These are phyloP conservation scores for Ochlodes sylvanus DNA, from an alignment of 2,888 invertebrate genomes.

Conservation along the genomic window DNA sequence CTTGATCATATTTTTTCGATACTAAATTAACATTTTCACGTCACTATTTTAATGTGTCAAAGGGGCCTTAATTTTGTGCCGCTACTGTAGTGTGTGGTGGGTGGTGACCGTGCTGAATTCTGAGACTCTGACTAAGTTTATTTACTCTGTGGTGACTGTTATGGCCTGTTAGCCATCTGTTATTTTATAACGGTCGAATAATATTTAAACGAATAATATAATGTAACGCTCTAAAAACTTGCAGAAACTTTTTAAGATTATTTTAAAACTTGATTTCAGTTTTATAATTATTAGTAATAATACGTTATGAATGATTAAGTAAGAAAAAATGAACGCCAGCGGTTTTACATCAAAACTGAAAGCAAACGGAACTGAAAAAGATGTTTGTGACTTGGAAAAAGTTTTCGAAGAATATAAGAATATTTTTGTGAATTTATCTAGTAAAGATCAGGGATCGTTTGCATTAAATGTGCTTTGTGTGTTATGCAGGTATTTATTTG, in stretches of 20 bases:
- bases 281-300: neutral
- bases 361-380: constrained; percentile 59
- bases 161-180: no score
- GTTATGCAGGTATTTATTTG: constrained; percentile 67
- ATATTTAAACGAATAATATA: neutral
- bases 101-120: no score
- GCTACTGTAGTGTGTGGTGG: no score
- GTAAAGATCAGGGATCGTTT: constrained; percentile 61
- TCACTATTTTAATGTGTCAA: no score
- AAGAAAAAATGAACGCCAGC: constrained; percentile 61
- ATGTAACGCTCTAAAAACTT: neutral
- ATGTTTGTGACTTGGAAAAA: constrained; percentile 55
- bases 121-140: no score
- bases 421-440: constrained; percentile 55
- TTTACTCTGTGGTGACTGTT: no score
- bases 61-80: no score
- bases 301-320: neutral
- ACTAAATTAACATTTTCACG: no score
- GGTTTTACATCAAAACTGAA: constrained; percentile 66
- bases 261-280: constrained; percentile 22
- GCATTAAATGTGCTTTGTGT: constrained; percentile 71
- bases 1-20: no score
- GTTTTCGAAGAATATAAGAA: constrained; percentile 56
- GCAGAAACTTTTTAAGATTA: neutral
- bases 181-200: neutral